Conservation (phyloP, 2,113 vertebrate genomes). For the Poeciliopsis turrubarensis region DNA sequence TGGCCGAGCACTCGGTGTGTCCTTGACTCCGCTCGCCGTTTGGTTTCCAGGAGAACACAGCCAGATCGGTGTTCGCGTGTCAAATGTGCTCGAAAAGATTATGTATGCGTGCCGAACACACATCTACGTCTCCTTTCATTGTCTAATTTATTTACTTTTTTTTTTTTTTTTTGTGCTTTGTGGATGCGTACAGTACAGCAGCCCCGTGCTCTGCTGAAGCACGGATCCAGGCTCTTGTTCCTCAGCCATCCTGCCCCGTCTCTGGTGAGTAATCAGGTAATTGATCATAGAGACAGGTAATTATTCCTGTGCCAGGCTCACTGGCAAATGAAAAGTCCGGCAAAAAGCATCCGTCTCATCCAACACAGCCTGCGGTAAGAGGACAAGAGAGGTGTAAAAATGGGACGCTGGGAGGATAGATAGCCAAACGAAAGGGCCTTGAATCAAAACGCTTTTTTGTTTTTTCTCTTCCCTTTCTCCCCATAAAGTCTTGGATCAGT, state of each 20-base stretch:
- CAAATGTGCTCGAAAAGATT: constrained; percentile 1
- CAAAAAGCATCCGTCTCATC: constrained; percentile 71
- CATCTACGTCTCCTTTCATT: constrained; percentile 5
- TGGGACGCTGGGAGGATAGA: constrained; percentile 54
- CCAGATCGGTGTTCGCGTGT: constrained; percentile 5
- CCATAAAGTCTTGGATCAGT: neutral
- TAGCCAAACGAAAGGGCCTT: constrained; percentile 46
- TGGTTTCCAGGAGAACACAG: constrained; percentile 37
- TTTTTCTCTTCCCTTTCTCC: neutral
- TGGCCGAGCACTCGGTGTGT: constrained; percentile 50
- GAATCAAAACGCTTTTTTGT: constrained; percentile 41
- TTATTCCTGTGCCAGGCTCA: constrained; percentile 79
- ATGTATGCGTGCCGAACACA: constrained; percentile 15
- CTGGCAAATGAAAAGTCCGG: constrained; percentile 73
- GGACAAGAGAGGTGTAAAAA: constrained; percentile 63
- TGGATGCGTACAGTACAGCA: constrained; percentile 27
- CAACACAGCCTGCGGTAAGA: constrained; percentile 63
- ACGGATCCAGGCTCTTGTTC: constrained; percentile 32
- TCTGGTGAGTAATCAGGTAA: constrained; percentile 83
- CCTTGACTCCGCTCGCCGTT: constrained; percentile 57
- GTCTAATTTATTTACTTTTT: neutral
- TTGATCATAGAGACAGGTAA: constrained; percentile 85
- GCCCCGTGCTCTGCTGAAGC: constrained; percentile 30
- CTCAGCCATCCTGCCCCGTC: constrained; percentile 69
- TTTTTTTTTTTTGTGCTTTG: neutral